Conservation (phyloP, 2,888 invertebrate species). For the Sarcophaga carnaria region DNA sequence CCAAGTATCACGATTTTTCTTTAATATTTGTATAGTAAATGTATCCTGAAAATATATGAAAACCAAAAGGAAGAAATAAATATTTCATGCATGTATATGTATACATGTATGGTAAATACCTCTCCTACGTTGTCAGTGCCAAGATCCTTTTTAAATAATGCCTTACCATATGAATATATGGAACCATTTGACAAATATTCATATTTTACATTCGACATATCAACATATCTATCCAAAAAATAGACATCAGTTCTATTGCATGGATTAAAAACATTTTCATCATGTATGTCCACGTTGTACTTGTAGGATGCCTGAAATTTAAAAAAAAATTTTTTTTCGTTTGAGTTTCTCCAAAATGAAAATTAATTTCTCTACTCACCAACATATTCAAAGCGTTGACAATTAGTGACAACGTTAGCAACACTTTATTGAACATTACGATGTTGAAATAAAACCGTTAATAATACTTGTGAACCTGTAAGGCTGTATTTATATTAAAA, state of each 20-base stretch:
- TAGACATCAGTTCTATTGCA: background rate
- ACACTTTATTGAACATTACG: no score
- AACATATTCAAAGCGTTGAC: no score
- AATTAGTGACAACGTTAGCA: no score
- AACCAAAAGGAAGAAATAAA: background rate
- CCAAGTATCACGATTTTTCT: background rate
- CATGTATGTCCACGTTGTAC: background rate
- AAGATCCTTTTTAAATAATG: background rate
- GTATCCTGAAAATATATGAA: background rate
- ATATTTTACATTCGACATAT: constrained; percentile 7
- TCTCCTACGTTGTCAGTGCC: constrained; percentile 1
- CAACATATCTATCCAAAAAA: background rate
- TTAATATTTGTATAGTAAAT: background rate
- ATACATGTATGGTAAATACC: background rate
- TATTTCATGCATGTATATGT: background rate
- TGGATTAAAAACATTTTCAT: constrained; percentile 18
- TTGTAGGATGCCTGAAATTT: constrained; percentile 6
- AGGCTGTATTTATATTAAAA: no score
- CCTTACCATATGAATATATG: background rate
- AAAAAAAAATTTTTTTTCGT: background rate
- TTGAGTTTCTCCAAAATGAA: background rate
- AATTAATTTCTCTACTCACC: no score
- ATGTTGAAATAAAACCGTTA: no score
- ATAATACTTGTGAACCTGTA: no score
- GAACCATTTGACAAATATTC: constrained; percentile 8